phyloP scores from a whole-genome alignment of 1,140 invertebrate genomes.

The Meteorus sp. region DNA sequence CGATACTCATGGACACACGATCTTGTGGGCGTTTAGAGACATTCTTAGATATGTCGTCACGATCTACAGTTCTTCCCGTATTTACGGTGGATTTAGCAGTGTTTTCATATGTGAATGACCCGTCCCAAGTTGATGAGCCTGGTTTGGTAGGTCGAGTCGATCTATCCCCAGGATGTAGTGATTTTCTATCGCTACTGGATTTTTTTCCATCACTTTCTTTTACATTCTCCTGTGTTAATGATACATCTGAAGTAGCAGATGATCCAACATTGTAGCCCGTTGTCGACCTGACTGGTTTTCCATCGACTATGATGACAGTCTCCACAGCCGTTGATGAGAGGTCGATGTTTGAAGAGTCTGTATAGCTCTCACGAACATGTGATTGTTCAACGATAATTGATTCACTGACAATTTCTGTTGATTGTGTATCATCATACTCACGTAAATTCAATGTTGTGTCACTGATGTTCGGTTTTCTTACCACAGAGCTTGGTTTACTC shows the following conservation, averaged over 20 bases:
- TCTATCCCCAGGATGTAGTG: not conserved
- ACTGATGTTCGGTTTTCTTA: slow-evolving; percentile 28
- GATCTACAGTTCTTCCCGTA: not conserved
- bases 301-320: slow-evolving; percentile 42
- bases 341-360: slow-evolving; percentile 36
- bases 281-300: slow-evolving; percentile 34
- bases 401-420: slow-evolving; percentile 32
- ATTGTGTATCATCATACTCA: slow-evolving; percentile 29
- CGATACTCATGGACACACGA: too few relatives aligned
- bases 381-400: slow-evolving; percentile 37
- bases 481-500: not conserved
- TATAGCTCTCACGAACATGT: slow-evolving; percentile 33
- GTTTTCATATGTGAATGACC: slow-evolving; percentile 31
- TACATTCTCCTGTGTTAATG: not conserved
- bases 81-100: not conserved
- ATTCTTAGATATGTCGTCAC: not conserved
- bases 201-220: not conserved
- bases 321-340: slow-evolving; percentile 41
- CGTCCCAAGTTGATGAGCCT: slow-evolving; percentile 32
- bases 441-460: slow-evolving; percentile 31
- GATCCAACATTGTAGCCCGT: slow-evolving; percentile 10
- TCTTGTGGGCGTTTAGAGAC: not conserved
- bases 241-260: not conserved
- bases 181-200: not conserved
- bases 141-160: slow-evolving; percentile 21